Percentiles rank a stretch among this genome's conserved stretches.
These are phyloP conservation scores for Saccostrea echinata DNA, from an alignment of 1,140 invertebrate genomes.

Conservation along the genomic window DNA sequence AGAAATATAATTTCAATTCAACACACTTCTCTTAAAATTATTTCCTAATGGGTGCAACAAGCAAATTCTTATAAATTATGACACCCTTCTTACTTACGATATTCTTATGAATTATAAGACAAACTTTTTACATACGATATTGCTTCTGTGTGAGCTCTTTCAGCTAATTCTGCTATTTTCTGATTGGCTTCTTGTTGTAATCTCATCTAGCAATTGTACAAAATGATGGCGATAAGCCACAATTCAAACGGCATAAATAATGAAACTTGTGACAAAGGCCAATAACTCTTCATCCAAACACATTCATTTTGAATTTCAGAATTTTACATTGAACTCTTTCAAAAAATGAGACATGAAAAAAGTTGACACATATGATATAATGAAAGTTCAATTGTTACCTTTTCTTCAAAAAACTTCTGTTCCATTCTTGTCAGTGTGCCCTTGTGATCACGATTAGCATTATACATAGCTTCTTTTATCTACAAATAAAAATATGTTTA, in stretches of 20 bases:
- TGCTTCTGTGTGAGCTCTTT: constrained; percentile 79
- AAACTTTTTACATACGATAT: constrained; percentile 76
- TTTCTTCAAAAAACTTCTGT: constrained; percentile 81
- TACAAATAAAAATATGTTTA: constrained; percentile 52
- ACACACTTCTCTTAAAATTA: no score
- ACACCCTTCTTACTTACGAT: no score
- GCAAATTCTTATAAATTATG: no score
- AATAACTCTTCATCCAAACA: neutral
- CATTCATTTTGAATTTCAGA: no score
- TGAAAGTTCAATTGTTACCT: constrained; percentile 64
- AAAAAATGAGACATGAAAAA: no score
- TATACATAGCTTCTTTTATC: constrained; percentile 79
- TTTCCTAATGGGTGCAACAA: no score
- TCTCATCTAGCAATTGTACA: constrained; percentile 72
- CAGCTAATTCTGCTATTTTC: constrained; percentile 79
- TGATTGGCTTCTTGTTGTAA: constrained; percentile 80
- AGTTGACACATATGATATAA: neutral
- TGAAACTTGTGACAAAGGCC: neutral
- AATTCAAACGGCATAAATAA: neutral
- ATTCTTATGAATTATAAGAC: no score
- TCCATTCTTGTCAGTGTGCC: constrained; percentile 76
- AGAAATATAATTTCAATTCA: no score
- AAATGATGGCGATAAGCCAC: neutral
- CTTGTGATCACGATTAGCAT: constrained; percentile 78
- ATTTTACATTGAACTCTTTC: no score